phyloP scores from a whole-genome alignment of 2,113 vertebrate genomes.

The Pollachius pollachius region DNA sequence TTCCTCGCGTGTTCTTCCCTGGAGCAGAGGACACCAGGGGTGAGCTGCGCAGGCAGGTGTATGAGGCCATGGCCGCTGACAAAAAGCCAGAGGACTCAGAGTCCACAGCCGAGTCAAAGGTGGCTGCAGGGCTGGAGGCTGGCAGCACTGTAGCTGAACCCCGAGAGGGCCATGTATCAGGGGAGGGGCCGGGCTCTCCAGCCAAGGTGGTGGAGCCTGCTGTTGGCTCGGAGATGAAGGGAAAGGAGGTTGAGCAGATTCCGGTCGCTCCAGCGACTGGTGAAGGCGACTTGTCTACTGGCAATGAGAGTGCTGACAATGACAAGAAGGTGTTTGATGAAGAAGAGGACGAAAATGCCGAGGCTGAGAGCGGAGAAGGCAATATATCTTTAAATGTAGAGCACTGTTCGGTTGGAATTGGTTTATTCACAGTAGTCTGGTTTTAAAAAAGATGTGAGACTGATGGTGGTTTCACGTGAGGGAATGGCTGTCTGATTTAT shows the following conservation, averaged over 20 bases:
- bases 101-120: neutral
- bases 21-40: conserved; percentile 90
- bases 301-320: too few species aligned
- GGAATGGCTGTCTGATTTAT: neutral
- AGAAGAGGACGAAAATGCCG: neutral
- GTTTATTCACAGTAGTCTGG: neutral
- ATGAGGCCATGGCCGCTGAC: conserved; percentile 89
- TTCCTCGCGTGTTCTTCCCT: neutral
- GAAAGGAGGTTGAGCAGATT: too few species aligned
- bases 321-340: too few species aligned
- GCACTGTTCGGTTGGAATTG: conserved; percentile 23
- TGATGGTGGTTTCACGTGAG: neutral
- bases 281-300: too few species aligned
- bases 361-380: conserved; percentile 10
- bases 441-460: neutral
- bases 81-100: conserved; percentile 48
- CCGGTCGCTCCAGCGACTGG: too few species aligned
- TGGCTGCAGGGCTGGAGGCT: neutral
- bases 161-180: neutral
- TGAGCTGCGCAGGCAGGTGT: conserved; percentile 94
- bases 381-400: conserved; percentile 1
- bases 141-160: neutral
- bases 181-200: neutral
- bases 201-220: too few species aligned
- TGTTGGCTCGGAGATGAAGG: too few species aligned